Conservation (phyloP, 1,140 invertebrate species). For the Cotesia vestalis region DNA sequence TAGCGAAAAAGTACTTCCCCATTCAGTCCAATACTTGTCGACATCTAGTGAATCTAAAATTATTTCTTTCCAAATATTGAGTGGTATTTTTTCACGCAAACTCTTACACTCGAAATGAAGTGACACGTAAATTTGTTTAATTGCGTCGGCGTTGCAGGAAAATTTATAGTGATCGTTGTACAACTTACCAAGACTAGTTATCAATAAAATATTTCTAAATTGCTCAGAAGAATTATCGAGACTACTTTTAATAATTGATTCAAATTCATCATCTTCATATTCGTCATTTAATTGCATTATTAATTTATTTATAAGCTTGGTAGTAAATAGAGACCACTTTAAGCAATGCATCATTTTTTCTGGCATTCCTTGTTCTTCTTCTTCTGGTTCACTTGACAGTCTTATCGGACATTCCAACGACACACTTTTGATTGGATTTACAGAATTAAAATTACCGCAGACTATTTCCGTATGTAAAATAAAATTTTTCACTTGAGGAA, state of each 20-base stretch:
- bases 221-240: slow-evolving; percentile 32
- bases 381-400: slow-evolving; percentile 36
- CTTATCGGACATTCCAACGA: slow-evolving; percentile 41
- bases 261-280: slow-evolving; percentile 41
- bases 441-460: slow-evolving; percentile 51
- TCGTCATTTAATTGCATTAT: slow-evolving; percentile 44
- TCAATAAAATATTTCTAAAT: slow-evolving; percentile 33
- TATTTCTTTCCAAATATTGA: slow-evolving; percentile 38
- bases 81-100: slow-evolving; percentile 36
- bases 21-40: slow-evolving; percentile 34
- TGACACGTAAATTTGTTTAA: slow-evolving; percentile 34
- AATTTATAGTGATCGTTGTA: slow-evolving; percentile 56
- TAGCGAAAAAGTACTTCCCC: slow-evolving; percentile 36
- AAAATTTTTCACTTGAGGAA: slow-evolving; percentile 49
- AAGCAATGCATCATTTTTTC: slow-evolving; percentile 54
- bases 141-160: slow-evolving; percentile 41
- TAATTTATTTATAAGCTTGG: slow-evolving; percentile 54
- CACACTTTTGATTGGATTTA: slow-evolving; percentile 44
- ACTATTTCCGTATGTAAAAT: slow-evolving; percentile 56
- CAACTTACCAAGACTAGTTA: slow-evolving; percentile 44
- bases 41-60: slow-evolving; percentile 20
- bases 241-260: slow-evolving; percentile 27
- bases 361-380: slow-evolving; percentile 38
- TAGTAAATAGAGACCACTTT: slow-evolving; percentile 56
- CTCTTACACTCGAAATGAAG: slow-evolving; percentile 38